Conservation (phyloP, 1,140 invertebrate species). For the Rhagoletis pomonella region DNA sequence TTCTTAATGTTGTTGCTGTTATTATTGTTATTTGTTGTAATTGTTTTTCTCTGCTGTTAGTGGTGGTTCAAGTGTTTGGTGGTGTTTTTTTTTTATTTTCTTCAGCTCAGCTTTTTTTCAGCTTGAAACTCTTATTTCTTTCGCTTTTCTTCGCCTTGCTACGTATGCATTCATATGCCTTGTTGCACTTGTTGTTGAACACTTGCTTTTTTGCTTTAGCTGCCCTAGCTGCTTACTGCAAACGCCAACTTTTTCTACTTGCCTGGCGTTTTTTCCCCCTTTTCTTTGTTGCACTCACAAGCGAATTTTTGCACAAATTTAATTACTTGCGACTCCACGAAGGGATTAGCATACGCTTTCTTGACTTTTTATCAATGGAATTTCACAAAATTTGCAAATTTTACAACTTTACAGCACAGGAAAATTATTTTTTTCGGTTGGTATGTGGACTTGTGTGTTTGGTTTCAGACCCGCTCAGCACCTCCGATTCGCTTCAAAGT, state of each 20-base stretch:
- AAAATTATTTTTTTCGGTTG: conserved; percentile 7
- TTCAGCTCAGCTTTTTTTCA: neutral
- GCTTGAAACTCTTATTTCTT: neutral
- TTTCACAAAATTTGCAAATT: conserved; percentile 41
- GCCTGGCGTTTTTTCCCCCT: neutral
- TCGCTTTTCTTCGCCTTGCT: neutral
- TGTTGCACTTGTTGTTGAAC: conserved; percentile 25
- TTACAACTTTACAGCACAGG: conserved; percentile 45
- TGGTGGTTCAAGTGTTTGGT: conserved; percentile 49
- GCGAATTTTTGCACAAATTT: conserved; percentile 23
- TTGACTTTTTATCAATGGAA: neutral
- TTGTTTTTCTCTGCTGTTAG: conserved; percentile 39
- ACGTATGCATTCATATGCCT: neutral
- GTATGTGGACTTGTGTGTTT: conserved; percentile 22
- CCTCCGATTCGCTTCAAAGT: conserved; percentile 60
- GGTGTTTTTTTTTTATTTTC: neutral
- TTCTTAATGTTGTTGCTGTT: conserved; percentile 30
- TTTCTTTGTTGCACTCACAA: neutral
- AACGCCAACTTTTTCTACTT: neutral
- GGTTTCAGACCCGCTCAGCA: conserved; percentile 54
- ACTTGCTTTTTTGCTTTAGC: conserved; percentile 5
- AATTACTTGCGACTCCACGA: conserved; percentile 30
- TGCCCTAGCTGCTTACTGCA: neutral
- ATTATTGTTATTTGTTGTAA: conserved; percentile 48
- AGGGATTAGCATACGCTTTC: neutral